These are phyloP conservation scores for Xylocopa sonorina DNA, from an alignment of 1,140 invertebrate genomes.

Conservation along the genomic window DNA sequence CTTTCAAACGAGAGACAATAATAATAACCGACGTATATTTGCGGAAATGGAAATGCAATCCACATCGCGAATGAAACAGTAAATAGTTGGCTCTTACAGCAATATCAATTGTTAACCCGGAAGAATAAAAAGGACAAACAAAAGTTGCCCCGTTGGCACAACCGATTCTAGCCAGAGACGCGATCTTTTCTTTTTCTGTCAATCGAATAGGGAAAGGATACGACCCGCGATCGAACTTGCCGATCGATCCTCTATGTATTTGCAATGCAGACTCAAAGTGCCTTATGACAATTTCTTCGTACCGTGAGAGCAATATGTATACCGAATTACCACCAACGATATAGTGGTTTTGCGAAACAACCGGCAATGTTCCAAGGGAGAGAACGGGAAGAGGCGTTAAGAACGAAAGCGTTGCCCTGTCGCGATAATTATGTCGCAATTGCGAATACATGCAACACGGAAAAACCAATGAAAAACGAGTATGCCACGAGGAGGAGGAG, in stretches of 20 bases:
- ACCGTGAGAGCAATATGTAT: conserved; percentile 47
- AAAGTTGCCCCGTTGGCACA: too few species aligned
- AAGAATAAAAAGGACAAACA: too few species aligned
- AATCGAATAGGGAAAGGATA: neutral
- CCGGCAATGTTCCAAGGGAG: neutral
- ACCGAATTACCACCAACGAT: conserved; percentile 36
- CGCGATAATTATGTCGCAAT: too few species aligned
- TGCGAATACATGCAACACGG: too few species aligned
- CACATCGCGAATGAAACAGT: too few species aligned
- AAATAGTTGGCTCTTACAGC: too few species aligned
- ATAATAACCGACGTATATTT: too few species aligned
- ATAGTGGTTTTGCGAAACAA: conserved; percentile 9
- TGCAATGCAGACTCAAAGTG: conserved; percentile 61
- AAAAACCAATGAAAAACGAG: too few species aligned
- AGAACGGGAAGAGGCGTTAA: neutral
- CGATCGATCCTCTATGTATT: conserved; percentile 37
- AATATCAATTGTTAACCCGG: too few species aligned
- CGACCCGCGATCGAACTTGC: conserved; percentile 27
- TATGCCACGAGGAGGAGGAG: too few species aligned
- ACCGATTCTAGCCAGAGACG: neutral
- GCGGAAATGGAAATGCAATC: too few species aligned
- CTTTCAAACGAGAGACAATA: too few species aligned
- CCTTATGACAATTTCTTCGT: conserved; percentile 61
- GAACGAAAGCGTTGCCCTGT: neutral
- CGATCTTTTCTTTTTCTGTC: conserved; percentile 1